Conservation (phyloP, 2,797 vertebrate genomes). For the Holocentrus rufus region DNA sequence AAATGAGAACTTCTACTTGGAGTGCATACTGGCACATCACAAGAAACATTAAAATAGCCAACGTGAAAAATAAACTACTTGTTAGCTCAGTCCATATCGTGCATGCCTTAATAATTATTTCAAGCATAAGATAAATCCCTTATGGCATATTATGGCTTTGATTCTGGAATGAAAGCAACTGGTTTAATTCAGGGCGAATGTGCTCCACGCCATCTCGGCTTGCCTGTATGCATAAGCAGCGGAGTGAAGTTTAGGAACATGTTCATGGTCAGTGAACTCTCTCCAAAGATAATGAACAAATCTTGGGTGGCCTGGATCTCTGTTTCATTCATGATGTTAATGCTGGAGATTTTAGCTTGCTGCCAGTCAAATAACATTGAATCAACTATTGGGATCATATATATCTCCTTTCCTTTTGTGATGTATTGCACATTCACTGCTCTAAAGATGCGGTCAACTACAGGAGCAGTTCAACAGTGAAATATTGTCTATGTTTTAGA, state of each 20-base stretch:
- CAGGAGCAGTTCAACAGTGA: background rate
- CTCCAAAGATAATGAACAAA: constrained; percentile 70
- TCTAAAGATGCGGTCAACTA: background rate
- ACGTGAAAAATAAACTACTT: background rate
- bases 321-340: constrained; percentile 55
- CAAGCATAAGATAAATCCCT: constrained; percentile 29
- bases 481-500: background rate
- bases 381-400: constrained; percentile 29
- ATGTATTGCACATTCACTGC: background rate
- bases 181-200: constrained; percentile 42
- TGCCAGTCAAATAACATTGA: constrained; percentile 38
- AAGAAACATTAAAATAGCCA: background rate
- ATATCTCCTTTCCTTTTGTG: background rate
- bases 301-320: constrained; percentile 70
- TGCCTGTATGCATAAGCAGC: constrained; percentile 38
- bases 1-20: constrained; percentile 2
- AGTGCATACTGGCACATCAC: constrained; percentile 29
- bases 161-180: constrained; percentile 57
- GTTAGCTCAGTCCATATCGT: background rate
- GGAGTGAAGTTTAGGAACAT: constrained; percentile 54
- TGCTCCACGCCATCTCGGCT: constrained; percentile 51
- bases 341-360: constrained; percentile 36
- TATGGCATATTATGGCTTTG: constrained; percentile 51
- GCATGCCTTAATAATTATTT: constrained; percentile 29
- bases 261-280: constrained; percentile 52